Base-by-base conservation (phyloP, 1,140 invertebrate species). In the Zaprionus capensis region DNA sequence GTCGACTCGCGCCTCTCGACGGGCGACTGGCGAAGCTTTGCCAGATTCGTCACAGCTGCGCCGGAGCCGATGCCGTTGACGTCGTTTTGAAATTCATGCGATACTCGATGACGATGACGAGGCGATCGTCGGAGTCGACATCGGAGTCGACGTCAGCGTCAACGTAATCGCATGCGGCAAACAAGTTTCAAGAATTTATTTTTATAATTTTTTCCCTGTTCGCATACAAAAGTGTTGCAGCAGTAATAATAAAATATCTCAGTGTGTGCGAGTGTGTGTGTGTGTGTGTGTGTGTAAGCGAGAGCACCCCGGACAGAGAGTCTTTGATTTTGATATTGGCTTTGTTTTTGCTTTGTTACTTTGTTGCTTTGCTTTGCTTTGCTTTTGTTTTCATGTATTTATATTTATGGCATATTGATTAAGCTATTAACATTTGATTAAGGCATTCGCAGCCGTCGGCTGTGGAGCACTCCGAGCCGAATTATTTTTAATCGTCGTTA, bases 371-470 rank as follows among this genome's bases (percentile, higher is more conserved):
- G 71, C 61, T 56, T 56, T 58, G 31, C 28, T 38, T 59, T 64
- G 59, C 24, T 55, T 73, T 31, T 75, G n/a, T 63, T 75, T 65
- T 74, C 68, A 31, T 61, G 11, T 28, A 28, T 58, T 67, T 82
- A 84, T 90, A 88, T 88, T 88, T 88, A 88, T 88, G 85, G 85
- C 86, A 88, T 88, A 88, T 88, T 88, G 85, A 88, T 88, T 90
- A 88, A 88, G 85, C 88, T 80, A 88, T 88, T 88, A 90, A 85
- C 85, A 88, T 88, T 88, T 88, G 83, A 88, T 90, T 88, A 85
- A 88, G 81, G 84, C 85, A 90, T 80, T 87, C 79, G 69, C 80
- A 82, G 83, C 79, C 79, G 82, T 66, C 68, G 82, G 78, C 76
- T 82, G 67, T 82, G 81, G 78, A 81, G 71, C 81, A 71, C 75